Conservation (phyloP, 2,888 invertebrate species). For the Syrista parreyssii region DNA sequence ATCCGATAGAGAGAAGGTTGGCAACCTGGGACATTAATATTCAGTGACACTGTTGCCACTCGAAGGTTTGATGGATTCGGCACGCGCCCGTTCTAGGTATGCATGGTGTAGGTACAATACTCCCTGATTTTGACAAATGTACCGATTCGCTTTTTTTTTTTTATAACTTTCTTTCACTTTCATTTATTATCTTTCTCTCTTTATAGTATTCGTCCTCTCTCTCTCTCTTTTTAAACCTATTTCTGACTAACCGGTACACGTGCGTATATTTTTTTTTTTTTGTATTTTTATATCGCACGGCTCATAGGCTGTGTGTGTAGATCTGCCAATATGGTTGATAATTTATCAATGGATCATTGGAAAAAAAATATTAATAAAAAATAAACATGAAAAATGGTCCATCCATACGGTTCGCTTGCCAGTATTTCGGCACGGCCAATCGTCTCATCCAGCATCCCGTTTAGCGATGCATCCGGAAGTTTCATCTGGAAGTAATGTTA, state of each 20-base stretch:
- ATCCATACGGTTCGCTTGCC: not conserved
- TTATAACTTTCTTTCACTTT: constrained; percentile 4
- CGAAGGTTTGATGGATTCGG: constrained; percentile 25
- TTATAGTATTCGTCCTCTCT: rapidly evolving
- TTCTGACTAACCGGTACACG: not conserved
- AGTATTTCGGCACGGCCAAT: constrained; percentile 12
- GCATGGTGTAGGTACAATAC: constrained; percentile 16
- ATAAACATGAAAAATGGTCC: not conserved
- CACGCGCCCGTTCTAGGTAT: constrained; percentile 20
- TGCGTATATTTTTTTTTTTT: not conserved
- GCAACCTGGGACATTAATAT: constrained; percentile 18
- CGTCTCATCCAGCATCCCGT: constrained; percentile 26
- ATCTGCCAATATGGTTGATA: no score
- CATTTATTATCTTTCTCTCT: not conserved
- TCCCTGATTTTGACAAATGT: constrained; percentile 25
- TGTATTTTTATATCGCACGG: not conserved
- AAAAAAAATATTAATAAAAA: not conserved
- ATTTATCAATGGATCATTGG: not conserved
- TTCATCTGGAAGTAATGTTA: constrained; percentile 36
- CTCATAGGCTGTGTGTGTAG: no score
- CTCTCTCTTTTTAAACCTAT: not conserved
- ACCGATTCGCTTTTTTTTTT: constrained; percentile 17
- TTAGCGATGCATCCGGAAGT: constrained; percentile 33
- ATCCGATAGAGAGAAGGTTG: constrained; percentile 5
- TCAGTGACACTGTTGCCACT: constrained; percentile 24